Evolutionary conservation across 2,113 vertebrate genomes (phyloP), one percentile per base, ranked within the genome.

Genomic region (Anthoscopus minutus): DNA sequence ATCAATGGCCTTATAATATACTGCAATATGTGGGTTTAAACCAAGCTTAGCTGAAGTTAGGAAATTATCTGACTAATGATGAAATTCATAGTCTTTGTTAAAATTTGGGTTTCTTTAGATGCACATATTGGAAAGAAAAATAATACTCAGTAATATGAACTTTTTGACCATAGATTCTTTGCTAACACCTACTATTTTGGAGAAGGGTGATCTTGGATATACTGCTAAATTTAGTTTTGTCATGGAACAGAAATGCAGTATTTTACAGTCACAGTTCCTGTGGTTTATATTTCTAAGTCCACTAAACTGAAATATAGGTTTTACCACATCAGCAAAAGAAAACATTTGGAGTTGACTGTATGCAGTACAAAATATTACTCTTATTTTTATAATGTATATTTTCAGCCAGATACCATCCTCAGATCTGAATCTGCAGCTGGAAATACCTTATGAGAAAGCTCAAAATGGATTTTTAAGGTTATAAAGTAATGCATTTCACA

Each of bases 401-500:
- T 95, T 94, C 73, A 89, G 42, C 6, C 23, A 67, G 70, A 72
- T 88, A 45, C 20, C 15, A 64, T 71, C 14, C 72, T 86, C 45
- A 86, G 57, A 88, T 89, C 70, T n/a, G 30, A 81, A 95, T 80
- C 54, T 79, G 71, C 33, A 71, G 35, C 53, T 93, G 60, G 72
- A 86, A 84, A 86, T 58, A 83, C 20, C 33, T 88, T 82, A 83
- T 65, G 30, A 88, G 56, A 89, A 93, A 94, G 33, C 22, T 76
- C 30, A 91, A 84, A 94, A 58, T 65, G 50, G 51, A 82, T 83
- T 95, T 88, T 94, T 92, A 92, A 86, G n/a, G 60, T 81, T 94
- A 79, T 40, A 71, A 47, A 89, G 50, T 58, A 86, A 74, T 73
- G 31, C 10, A 87, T 92, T 88, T 37, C 70, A 82, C 45, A 62